Evolutionary conservation across 2,113 vertebrate species (phyloP), one percentile per base, ranked within the genome.

Genomic region (Sylvilagus bachmani): DNA sequence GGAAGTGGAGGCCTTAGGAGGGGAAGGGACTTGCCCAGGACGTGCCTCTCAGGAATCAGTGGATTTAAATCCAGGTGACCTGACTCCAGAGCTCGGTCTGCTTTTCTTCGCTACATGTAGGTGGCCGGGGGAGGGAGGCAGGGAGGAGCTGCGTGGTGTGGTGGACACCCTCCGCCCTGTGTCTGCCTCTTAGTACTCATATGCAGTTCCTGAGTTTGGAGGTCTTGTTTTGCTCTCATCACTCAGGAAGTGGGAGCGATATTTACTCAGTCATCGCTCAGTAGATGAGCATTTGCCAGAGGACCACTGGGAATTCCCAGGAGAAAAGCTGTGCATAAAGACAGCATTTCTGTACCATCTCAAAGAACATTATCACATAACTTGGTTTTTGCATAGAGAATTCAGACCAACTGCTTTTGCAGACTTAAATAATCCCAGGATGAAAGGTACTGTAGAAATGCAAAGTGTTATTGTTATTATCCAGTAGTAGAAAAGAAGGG

Each of bases 361-460:
- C 97, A 96, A 97, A 95, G 93, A 93, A 85, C 95, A 96, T 97
- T 91, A 96, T 92, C 96, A 97, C 93, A 94, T 80, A 94, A 96
- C 95, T 97, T 90, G 96, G 91, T 95, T 97, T 96, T 97, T 97
- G 95, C 96, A 95, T 94, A 96, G 86, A 96, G 91, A 95, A 97
- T 94, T 96, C 94, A 98, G 97, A 97, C 96, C 94, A 92, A 94
- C 96, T 91, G 94, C 95, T 97, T 95, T 96, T 94, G 55, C 94
- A 96, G 96, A 96, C 96, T 98, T 98, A 96, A 97, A 97, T 97
- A 97, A 98, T 97, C 96, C 96, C 92, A 95, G 96, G 97, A 97
- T 97, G 96, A 97, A 98, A 98, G 95, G 96, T 98, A 96, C 97
- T 94, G 90, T 97, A 98, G 96, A 98, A 96, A 97, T 98, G 97